A percentile compares a stretch with the other conserved stretches of the same genome.
Conservation (phyloP, 2,113 vertebrate species). For the Cyphomyrus discorhynchus region DNA sequence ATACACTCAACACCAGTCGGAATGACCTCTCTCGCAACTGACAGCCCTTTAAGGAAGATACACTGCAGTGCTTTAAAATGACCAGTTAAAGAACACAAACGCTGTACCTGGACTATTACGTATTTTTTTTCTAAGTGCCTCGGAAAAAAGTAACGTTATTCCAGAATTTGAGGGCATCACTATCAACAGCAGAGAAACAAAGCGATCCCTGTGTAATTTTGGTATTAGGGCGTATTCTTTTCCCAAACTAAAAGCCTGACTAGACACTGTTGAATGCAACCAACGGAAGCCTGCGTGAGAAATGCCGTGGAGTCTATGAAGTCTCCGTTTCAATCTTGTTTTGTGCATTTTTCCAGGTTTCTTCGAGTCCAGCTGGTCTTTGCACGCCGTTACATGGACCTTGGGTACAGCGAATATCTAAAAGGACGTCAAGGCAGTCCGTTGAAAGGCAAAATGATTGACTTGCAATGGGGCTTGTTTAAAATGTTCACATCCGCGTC, state of each 20-base stretch:
- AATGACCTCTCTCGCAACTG: slow-evolving; percentile 9
- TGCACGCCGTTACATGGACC: neutral
- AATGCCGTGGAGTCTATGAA: slow-evolving; percentile 25
- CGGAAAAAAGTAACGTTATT: slow-evolving; percentile 14
- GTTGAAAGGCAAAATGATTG: slow-evolving; percentile 12
- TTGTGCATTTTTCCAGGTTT: slow-evolving; percentile 16
- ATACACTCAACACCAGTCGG: neutral
- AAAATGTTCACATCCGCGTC: neutral
- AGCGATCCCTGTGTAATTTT: neutral
- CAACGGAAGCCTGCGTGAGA: neutral
- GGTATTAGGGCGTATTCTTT: neutral
- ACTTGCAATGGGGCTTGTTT: slow-evolving; percentile 6
- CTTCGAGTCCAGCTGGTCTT: slow-evolving; percentile 10
- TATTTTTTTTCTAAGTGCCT: slow-evolving; percentile 12
- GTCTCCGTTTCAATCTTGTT: neutral
- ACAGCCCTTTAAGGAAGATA: neutral
- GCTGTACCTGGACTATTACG: neutral
- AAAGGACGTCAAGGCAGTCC: neutral
- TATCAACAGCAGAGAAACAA: neutral
- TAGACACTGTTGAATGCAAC: slow-evolving; percentile 17
- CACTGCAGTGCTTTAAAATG: neutral
- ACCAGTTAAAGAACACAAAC: neutral
- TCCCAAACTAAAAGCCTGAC: neutral
- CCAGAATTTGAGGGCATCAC: neutral
- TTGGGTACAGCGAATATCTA: neutral